Conservation (phyloP, 2,888 invertebrate genomes). For the Halictus ligatus region DNA sequence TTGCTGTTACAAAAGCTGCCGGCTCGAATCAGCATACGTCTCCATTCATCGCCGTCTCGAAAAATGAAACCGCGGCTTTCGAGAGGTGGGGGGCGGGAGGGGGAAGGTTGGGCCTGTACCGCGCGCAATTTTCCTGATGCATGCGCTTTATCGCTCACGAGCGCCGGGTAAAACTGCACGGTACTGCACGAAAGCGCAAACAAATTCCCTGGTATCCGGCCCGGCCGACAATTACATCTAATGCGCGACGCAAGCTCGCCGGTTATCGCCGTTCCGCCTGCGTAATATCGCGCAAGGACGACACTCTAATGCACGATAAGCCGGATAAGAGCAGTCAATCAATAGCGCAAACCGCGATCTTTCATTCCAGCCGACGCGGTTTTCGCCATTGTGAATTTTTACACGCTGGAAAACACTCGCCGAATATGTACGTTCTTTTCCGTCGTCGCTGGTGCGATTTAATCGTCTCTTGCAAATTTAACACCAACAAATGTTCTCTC, state of each 20-base stretch:
- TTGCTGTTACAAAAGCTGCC: neutral
- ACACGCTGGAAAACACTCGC: neutral
- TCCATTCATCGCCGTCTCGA: constrained; percentile 14
- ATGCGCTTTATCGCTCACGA: neutral
- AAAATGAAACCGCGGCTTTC: neutral
- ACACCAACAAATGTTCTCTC: too few species aligned
- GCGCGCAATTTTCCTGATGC: constrained; percentile 23
- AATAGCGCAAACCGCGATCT: constrained; percentile 51
- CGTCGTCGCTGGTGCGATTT: too few species aligned
- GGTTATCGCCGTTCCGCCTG: constrained; percentile 23
- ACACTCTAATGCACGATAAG: constrained; percentile 34
- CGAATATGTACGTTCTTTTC: neutral
- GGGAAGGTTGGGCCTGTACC: neutral
- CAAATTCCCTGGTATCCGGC: constrained; percentile 3
- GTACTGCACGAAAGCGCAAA: constrained; percentile 15
- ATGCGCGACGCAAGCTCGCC: neutral
- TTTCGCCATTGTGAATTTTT: neutral
- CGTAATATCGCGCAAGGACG: constrained; percentile 40
- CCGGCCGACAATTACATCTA: constrained; percentile 21
- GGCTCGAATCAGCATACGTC: neutral
- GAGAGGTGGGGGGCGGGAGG: too few species aligned
- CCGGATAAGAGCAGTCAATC: constrained; percentile 55
- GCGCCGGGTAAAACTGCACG: neutral
- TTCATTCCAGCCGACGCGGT: neutral
- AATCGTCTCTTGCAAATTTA: too few species aligned